Evolutionary conservation across 1,140 invertebrate species (phyloP).

Genomic region (Ylistrum balloti): DNA sequence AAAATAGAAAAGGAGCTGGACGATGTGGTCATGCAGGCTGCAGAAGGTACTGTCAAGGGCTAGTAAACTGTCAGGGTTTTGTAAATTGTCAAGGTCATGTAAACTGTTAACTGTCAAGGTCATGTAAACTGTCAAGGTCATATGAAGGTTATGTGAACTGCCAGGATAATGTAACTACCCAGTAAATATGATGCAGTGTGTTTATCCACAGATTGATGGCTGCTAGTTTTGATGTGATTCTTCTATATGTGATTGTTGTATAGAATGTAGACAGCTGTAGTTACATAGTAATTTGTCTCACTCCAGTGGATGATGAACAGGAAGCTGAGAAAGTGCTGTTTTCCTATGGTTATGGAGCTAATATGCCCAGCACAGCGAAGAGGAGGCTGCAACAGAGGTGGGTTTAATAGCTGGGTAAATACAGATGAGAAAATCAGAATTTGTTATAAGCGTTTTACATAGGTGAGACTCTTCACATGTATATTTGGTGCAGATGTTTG

Average conservation of each 20-base stretch:
- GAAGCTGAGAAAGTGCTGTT: constrained; percentile 81
- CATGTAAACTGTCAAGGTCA: neutral
- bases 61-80: neutral
- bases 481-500: no score
- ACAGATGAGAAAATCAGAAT: no score
- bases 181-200: no score
- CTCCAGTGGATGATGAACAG: constrained; percentile 78
- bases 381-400: constrained; percentile 82
- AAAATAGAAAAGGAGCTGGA: constrained; percentile 82
- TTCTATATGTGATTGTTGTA: no score
- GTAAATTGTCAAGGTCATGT: neutral
- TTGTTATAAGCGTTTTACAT: no score
- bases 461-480: no score
- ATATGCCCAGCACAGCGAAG: constrained; percentile 81
- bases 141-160: neutral
- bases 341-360: constrained; percentile 82
- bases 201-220: no score
- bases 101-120: neutral
- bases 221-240: no score
- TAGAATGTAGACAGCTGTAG: no score
- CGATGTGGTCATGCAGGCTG: constrained; percentile 82
- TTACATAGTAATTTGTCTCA: no score
- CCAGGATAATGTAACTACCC: neutral
- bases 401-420: neutral
- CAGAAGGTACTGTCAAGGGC: constrained; percentile 75